Percentiles rank a stretch among this genome's conserved stretches.
phyloP scores from a whole-genome alignment of 2,888 invertebrate species.

The Caenorhabditis wallacei region DNA sequence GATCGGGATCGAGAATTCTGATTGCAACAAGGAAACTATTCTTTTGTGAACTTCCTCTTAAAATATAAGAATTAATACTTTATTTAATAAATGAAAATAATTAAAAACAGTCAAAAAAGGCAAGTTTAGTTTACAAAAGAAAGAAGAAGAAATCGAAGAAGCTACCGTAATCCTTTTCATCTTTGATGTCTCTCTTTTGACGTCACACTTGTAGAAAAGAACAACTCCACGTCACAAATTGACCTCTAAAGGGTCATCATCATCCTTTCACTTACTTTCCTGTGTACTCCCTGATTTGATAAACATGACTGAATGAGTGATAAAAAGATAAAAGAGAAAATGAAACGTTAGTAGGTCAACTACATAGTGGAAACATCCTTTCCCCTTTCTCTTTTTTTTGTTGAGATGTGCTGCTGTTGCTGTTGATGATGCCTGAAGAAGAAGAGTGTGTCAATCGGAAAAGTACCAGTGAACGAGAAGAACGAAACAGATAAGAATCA shows the following conservation, averaged over 20 bases:
- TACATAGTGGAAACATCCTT: conserved; percentile 39
- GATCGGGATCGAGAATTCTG: conserved; percentile 40
- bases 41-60: neutral
- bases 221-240: conserved; percentile 24
- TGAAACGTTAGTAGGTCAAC: conserved; percentile 64
- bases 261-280: conserved; percentile 36
- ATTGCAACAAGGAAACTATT: conserved; percentile 32
- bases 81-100: neutral
- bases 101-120: conserved; percentile 13
- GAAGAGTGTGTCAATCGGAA: conserved; percentile 49
- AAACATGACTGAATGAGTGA: conserved; percentile 41
- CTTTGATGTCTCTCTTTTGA: conserved; percentile 26
- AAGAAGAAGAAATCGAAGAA: conserved; percentile 5
- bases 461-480: conserved; percentile 56
- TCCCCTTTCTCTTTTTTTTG: conserved; percentile 38
- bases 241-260: conserved; percentile 36
- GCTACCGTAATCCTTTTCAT: conserved; percentile 43
- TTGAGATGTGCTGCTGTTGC: conserved; percentile 16
- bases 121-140: conserved; percentile 1
- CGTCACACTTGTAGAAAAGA: conserved; percentile 28
- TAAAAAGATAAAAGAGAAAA: conserved; percentile 58
- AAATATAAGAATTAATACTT: neutral
- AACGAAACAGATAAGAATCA: conserved; percentile 22
- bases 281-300: conserved; percentile 44
- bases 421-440: conserved; percentile 24